Evolutionary conservation across 2,113 vertebrate species (phyloP).

Genomic region (Aviceda subcristata): DNA sequence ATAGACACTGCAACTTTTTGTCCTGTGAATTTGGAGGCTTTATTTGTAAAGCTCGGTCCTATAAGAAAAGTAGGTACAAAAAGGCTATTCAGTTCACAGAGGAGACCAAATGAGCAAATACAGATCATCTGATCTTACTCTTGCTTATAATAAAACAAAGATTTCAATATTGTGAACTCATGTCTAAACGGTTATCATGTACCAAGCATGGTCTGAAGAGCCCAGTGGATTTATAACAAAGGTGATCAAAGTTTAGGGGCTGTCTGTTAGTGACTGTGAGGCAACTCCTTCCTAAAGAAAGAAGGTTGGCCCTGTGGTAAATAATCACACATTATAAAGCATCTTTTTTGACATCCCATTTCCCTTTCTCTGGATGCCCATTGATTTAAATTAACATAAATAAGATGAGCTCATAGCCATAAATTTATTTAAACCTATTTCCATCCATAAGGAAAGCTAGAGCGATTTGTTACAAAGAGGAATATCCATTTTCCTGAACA

Average conservation of each 20-base stretch:
- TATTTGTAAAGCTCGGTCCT: background rate
- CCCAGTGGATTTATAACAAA: background rate
- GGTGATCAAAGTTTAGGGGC: background rate
- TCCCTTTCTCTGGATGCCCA: background rate
- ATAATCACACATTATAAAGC: background rate
- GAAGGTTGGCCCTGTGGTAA: background rate
- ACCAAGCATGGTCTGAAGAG: background rate
- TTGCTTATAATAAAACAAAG: background rate
- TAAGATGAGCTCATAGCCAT: background rate
- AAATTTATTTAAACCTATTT: background rate
- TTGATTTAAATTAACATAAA: background rate
- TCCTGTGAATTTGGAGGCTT: background rate
- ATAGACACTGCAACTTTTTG: background rate
- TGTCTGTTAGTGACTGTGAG: background rate
- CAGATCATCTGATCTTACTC: background rate
- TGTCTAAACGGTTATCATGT: background rate
- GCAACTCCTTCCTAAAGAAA: background rate
- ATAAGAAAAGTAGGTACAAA: background rate
- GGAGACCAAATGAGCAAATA: background rate
- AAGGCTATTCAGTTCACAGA: background rate
- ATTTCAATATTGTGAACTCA: background rate
- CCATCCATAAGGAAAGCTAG: background rate
- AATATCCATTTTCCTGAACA: background rate
- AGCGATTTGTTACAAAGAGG: background rate
- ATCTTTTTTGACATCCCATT: background rate